Conservation (phyloP, 2,888 invertebrate species). For the Drosophila rellima region DNA sequence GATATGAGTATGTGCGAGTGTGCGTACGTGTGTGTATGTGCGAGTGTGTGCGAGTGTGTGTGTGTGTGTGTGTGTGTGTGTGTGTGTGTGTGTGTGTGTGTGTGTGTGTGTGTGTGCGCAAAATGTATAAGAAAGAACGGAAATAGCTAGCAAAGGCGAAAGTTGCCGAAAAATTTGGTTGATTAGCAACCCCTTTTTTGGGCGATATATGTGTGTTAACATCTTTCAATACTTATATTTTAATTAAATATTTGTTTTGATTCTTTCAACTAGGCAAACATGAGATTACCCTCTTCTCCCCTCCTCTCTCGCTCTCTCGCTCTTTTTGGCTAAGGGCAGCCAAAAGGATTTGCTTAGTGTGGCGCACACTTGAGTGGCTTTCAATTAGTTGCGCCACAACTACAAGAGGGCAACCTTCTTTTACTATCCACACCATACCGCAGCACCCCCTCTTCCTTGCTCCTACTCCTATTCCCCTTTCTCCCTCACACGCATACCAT, state of each 20-base stretch:
- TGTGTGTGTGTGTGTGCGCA: constrained; percentile 5
- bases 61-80: constrained; percentile 4
- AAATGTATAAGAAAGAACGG: constrained; percentile 1
- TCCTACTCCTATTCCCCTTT: neutral
- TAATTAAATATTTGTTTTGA: constrained; percentile 78
- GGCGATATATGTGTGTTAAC: constrained; percentile 25
- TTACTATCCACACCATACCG: constrained; percentile 3
- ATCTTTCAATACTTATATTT: constrained; percentile 51
- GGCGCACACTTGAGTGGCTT: constrained; percentile 81
- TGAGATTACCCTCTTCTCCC: constrained; percentile 8
- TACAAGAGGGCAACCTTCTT: constrained; percentile 36
- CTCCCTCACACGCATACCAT: neutral
- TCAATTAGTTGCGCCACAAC: constrained; percentile 83
- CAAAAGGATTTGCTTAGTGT: constrained; percentile 47
- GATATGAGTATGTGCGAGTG: neutral
- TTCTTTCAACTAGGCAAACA: constrained; percentile 53
- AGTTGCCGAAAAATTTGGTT: constrained; percentile 16
- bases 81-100: constrained; percentile 1
- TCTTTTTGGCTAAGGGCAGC: constrained; percentile 10
- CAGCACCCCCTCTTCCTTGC: neutral
- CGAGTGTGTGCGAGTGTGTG: constrained; percentile 1
- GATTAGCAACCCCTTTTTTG: constrained; percentile 31
- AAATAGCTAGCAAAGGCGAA: constrained; percentile 10
- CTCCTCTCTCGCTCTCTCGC: constrained; percentile 3
- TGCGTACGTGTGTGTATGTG: constrained; percentile 1